A percentile compares a stretch with the other conserved stretches of the same genome.
These are phyloP conservation scores for Artemia sp. DNA, from an alignment of 2,888 invertebrate genomes.

Conservation along the genomic window DNA sequence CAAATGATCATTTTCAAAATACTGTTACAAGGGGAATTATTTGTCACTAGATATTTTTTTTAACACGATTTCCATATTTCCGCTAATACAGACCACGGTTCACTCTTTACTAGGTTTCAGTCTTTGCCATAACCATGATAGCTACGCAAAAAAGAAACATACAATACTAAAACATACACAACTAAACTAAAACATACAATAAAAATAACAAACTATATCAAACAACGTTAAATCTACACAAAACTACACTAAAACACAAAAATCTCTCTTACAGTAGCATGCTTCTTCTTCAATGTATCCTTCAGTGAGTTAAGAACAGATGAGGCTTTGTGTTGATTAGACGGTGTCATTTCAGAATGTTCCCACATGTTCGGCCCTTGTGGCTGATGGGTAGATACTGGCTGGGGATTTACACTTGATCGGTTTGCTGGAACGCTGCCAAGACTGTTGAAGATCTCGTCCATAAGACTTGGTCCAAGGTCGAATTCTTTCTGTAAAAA, in stretches of 20 bases:
- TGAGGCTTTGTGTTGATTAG: conserved; percentile 5
- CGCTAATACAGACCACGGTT: too few species aligned
- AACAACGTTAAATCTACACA: not conserved
- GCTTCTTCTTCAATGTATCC: conserved; percentile 36
- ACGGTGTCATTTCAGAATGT: conserved; percentile 26
- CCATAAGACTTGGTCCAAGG: conserved; percentile 66
- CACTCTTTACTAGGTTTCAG: too few species aligned
- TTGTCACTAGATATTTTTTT: too few species aligned
- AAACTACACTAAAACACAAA: not conserved
- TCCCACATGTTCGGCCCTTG: conserved; percentile 21
- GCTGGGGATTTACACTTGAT: conserved; percentile 28
- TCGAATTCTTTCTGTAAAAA: conserved; percentile 37
- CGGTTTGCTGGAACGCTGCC: conserved; percentile 30
- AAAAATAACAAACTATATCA: not conserved
- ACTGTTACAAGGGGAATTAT: too few species aligned
- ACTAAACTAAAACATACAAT: too few species aligned
- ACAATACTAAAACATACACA: too few species aligned
- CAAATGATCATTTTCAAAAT: conserved; percentile 13
- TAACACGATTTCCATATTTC: too few species aligned
- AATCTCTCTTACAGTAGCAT: conserved; percentile 34
- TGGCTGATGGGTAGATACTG: conserved; percentile 22
- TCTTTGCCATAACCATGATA: too few species aligned
- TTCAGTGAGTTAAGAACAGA: conserved; percentile 19
- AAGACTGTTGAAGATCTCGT: conserved; percentile 60
- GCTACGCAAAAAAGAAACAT: too few species aligned